Evolutionary conservation across 2,888 invertebrate genomes (phyloP), one percentile per base, ranked within the genome.

Genomic region (Tenthredo distinguenda): DNA sequence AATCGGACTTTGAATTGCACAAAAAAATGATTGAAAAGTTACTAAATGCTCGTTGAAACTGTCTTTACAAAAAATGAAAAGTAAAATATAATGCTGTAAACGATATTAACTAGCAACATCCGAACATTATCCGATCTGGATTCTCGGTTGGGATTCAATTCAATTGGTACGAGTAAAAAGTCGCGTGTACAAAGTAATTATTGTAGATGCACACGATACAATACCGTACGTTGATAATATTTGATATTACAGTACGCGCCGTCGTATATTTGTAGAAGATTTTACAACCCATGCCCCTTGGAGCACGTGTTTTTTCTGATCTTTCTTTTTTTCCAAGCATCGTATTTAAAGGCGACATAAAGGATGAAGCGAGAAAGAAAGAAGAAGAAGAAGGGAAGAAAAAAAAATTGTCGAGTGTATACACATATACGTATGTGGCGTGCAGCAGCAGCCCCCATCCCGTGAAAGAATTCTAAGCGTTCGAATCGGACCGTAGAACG

Each of bases 401-500:
- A 9, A 58, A 6, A 50, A 55, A 55, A 55, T 55, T 26, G 26
- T 62, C 26, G 62, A 62, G 62, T 34, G 68, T 68, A 34, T 68
- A 68, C 3, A 68, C 6, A 7, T 10, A 21, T 62, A 9, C 7
- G 15, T 68, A 68, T 34, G 34, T 34, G 68, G 34, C 68, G 26
- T 34, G 26, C 26, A 26, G 68, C 68, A 18, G 31, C 68, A 68
- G 31, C 68, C 68, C 68, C 68, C 68, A 68, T 68, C 34, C 26
- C 31, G 68, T 34, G 31, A 18, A 34, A 68, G 26, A 68, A 34
- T 68, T 68, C 68, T 68, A 68, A 74, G 76, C 31, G 58, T 79
- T 58, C 79, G 79, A 58, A 81, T 37, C 26, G 62, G 40, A 34
- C 58, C 62, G 58, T 81, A 81, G 81, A 37, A 81, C 81, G 81